Evolutionary conservation across 1,140 invertebrate genomes (phyloP), one percentile per base, ranked within the genome.

Genomic region (Venustaconcha ellipsiformis): DNA sequence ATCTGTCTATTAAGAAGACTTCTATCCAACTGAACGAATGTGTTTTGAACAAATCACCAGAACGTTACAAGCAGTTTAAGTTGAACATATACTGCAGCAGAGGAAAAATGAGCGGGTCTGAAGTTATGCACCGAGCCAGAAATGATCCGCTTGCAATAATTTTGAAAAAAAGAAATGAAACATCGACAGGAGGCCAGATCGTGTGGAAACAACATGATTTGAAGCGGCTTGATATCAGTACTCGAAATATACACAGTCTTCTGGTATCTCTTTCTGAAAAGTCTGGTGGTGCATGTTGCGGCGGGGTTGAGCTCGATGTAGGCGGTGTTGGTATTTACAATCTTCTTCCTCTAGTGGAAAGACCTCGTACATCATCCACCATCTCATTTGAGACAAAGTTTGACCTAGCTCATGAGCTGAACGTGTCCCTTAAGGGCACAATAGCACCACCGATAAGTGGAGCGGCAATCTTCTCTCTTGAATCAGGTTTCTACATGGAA

Each of bases 401-500:
- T 48, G 57, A 56, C 14, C 37, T 67, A 60, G 14, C n/a, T 37
- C 14, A 23, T 63, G 66, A 64, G 20, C 15, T 62, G 26, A 18
- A 37, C 30, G n/a, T 57, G n/a, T 18, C 37, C 18, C n/a, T 79
- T 23, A 1, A 37, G 12, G 59, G 23, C 55, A 57, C 20, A 23
- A 15, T 37, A 5, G 15, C n/a, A 11, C 13, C 55, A 70, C n/a
- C 37, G 26, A 20, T 17, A n/a, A 15, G 11, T 23, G 66, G 60
- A 17, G 55, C 55, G 20, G 62, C 62, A n/a, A 23, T 67, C 11
- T 30, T 77, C 12, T 37, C 15, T 14, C 20, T 77, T 26, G 63
- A 77, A 17, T 23, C 15, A 5, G 70, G 70, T 13, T 23, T n/a
- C 6, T 84, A 79, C 68, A 67, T 80, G 60, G 76, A 65, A 23